These are phyloP conservation scores for Diaperis boleti DNA, from an alignment of 2,888 invertebrate species.

Conservation along the genomic window DNA sequence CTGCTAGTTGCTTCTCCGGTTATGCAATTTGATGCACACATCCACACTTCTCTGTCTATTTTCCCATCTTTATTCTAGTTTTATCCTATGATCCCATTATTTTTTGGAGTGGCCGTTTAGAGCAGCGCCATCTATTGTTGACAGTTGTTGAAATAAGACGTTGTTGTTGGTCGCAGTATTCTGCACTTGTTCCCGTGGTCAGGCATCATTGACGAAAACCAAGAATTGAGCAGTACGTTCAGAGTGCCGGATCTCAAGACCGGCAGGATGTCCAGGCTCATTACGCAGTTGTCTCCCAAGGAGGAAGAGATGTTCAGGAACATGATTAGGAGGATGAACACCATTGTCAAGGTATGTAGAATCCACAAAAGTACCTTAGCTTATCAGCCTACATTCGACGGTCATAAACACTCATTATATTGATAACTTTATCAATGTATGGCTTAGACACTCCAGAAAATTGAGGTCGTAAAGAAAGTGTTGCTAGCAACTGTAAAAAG, in stretches of 20 bases:
- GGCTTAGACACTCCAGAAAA: too few species aligned
- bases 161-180: slow-evolving; percentile 73
- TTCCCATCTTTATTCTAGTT: background rate
- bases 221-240: slow-evolving; percentile 92
- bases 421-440: too few species aligned
- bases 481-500: too few species aligned
- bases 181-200: slow-evolving; percentile 99
- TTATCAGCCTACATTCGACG: too few species aligned
- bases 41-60: too few species aligned
- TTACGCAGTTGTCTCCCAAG: slow-evolving; percentile 86
- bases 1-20: slow-evolving; percentile 1
- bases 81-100: slow-evolving; percentile 17
- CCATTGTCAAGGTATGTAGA: slow-evolving; percentile 81
- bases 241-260: slow-evolving; percentile 93
- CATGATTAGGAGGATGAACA: slow-evolving; percentile 93
- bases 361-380: too few species aligned
- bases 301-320: slow-evolving; percentile 98
- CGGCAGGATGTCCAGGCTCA: slow-evolving; percentile 92
- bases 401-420: too few species aligned
- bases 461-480: too few species aligned
- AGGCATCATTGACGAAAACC: slow-evolving; percentile 93
- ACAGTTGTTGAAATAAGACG: slow-evolving; percentile 34
- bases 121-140: slow-evolving; percentile 39
- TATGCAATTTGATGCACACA: too few species aligned
- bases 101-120: slow-evolving; percentile 38